These are phyloP conservation scores for Sterrhoptilus dennistouni DNA, from an alignment of 2,113 vertebrate genomes.

Conservation along the genomic window DNA sequence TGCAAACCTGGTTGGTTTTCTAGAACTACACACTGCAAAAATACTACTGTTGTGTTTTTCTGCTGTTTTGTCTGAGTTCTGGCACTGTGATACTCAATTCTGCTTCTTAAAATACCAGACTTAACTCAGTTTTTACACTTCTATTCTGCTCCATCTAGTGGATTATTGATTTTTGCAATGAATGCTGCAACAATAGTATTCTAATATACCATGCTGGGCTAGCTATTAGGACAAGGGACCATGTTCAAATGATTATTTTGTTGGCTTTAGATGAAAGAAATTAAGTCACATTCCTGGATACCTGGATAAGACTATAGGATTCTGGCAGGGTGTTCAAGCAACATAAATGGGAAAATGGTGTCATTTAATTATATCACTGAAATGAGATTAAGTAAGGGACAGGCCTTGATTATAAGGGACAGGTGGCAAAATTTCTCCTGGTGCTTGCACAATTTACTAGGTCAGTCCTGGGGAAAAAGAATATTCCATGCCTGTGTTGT, in stretches of 20 bases:
- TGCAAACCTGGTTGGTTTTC: not conserved
- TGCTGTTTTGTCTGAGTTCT: not conserved
- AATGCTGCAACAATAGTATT: not conserved
- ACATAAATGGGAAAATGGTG: constrained; percentile 22
- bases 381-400: not conserved
- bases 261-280: constrained; percentile 45
- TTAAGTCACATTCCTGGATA: constrained; percentile 26
- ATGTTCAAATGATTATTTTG: constrained; percentile 39
- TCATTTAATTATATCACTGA: constrained; percentile 28
- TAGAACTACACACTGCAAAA: not conserved
- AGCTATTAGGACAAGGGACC: constrained; percentile 22
- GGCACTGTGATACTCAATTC: not conserved
- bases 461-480: constrained; percentile 34
- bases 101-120: not conserved
- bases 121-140: constrained; percentile 46
- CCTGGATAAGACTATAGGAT: constrained; percentile 41
- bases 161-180: constrained; percentile 59
- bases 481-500: constrained; percentile 1
- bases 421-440: constrained; percentile 53
- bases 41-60: not conserved
- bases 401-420: constrained; percentile 52
- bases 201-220: not conserved
- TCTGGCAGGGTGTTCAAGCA: not conserved
- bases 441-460: constrained; percentile 40
- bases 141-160: constrained; percentile 73